phyloP scores from a whole-genome alignment of 2,113 vertebrate genomes.

The Charina bottae region DNA sequence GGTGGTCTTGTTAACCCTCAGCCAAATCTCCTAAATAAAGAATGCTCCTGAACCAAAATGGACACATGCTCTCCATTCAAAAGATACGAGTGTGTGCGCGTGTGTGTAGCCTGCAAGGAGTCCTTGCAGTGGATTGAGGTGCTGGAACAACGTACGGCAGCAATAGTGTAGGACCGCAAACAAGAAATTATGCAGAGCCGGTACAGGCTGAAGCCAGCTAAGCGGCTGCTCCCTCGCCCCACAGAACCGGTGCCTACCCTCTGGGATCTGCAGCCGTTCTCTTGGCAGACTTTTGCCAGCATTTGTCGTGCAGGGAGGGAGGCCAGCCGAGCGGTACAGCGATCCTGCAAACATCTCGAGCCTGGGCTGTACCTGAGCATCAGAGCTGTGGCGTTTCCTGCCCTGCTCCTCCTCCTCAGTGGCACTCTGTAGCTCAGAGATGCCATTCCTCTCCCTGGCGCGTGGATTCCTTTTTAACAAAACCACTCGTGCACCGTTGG shows the following conservation, averaged over 20 bases:
- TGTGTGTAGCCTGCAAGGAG: not conserved
- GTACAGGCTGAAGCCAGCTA: no score
- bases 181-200: no score
- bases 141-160: not conserved
- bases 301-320: not conserved
- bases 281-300: no score
- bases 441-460: not conserved
- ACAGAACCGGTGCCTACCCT: no score
- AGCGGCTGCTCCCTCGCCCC: no score
- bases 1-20: constrained; percentile 61
- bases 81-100: no score
- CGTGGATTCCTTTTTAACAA: not conserved
- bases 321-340: not conserved
- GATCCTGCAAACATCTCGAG: not conserved
- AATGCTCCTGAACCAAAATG: constrained; percentile 58
- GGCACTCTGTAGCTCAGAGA: not conserved
- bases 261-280: no score
- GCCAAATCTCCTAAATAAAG: constrained; percentile 68
- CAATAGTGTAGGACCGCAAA: no score
- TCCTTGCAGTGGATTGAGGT: not conserved
- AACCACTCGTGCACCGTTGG: not conserved
- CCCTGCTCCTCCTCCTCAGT: not conserved
- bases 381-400: not conserved
- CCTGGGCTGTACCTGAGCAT: not conserved
- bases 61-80: no score